phyloP scores from a whole-genome alignment of 2,888 invertebrate species.

The Xanthorhoe designata region DNA sequence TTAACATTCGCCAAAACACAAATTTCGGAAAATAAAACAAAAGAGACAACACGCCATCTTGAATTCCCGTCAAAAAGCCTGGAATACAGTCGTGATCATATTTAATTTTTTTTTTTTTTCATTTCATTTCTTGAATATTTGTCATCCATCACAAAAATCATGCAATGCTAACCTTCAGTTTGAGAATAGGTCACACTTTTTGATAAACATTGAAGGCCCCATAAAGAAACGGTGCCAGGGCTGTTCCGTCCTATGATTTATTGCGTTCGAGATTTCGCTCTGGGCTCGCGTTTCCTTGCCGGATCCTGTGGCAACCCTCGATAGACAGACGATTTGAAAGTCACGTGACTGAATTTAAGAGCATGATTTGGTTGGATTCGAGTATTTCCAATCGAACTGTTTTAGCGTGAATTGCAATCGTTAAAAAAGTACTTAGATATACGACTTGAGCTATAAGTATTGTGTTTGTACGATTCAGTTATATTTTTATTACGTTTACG shows the following conservation, averaged over 20 bases:
- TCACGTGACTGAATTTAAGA: constrained; percentile 38
- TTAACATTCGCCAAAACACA: too few species aligned
- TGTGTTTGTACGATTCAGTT: too few species aligned
- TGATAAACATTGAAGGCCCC: constrained; percentile 64
- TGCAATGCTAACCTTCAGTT: constrained; percentile 11
- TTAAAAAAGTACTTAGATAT: neutral
- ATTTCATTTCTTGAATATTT: neutral
- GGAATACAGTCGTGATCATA: too few species aligned
- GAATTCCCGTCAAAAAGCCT: too few species aligned
- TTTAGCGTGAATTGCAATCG: neutral
- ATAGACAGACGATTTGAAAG: constrained; percentile 59
- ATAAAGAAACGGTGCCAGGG: constrained; percentile 61
- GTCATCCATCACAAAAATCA: neutral
- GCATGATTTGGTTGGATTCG: constrained; percentile 23
- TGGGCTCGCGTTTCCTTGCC: constrained; percentile 62
- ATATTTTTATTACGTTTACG: too few species aligned
- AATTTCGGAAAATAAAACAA: too few species aligned
- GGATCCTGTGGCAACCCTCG: constrained; percentile 63
- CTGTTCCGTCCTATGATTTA: constrained; percentile 73
- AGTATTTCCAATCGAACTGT: neutral
- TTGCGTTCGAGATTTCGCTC: constrained; percentile 66
- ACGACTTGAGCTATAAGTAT: too few species aligned
- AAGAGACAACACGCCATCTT: too few species aligned
- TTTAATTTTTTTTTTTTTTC: too few species aligned
- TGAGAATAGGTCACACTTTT: constrained; percentile 31